These are phyloP conservation scores for Callopanchax toddi DNA, from an alignment of 2,113 vertebrate species.

Conservation along the genomic window DNA sequence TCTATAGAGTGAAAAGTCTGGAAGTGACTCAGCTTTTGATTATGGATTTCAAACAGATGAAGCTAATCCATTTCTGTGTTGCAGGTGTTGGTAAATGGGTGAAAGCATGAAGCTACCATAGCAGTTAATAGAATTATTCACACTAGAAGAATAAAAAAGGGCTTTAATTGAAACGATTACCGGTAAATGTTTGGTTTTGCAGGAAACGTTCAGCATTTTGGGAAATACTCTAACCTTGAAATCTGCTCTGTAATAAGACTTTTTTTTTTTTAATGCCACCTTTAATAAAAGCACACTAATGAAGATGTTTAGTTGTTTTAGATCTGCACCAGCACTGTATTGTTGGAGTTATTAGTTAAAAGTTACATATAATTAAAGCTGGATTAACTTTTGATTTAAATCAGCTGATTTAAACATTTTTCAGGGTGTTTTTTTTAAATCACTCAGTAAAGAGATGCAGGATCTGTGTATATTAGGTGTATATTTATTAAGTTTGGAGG, in stretches of 20 bases:
- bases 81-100: constrained; percentile 51
- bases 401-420: not conserved
- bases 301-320: not conserved
- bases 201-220: constrained; percentile 5
- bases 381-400: constrained; percentile 11
- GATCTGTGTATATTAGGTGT: constrained; percentile 47
- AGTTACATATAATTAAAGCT: too few relatives aligned
- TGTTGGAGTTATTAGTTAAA: too few relatives aligned
- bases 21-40: not conserved
- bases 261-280: too few relatives aligned
- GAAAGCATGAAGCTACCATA: constrained; percentile 40
- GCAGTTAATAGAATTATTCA: constrained; percentile 41
- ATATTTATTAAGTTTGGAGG: constrained; percentile 47
- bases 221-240: not conserved
- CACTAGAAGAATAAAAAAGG: constrained; percentile 56
- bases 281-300: not conserved
- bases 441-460: constrained; percentile 28
- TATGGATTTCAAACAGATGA: constrained; percentile 41
- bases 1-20: constrained; percentile 6
- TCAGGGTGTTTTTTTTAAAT: constrained; percentile 53
- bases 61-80: constrained; percentile 43
- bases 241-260: constrained; percentile 4
- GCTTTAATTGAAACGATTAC: constrained; percentile 1
- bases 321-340: too few relatives aligned
- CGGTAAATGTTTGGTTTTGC: constrained; percentile 16